Evolutionary conservation across 2,797 vertebrate genomes (phyloP), one percentile per base, ranked within the genome.

Genomic region (Onychomys torridus): DNA sequence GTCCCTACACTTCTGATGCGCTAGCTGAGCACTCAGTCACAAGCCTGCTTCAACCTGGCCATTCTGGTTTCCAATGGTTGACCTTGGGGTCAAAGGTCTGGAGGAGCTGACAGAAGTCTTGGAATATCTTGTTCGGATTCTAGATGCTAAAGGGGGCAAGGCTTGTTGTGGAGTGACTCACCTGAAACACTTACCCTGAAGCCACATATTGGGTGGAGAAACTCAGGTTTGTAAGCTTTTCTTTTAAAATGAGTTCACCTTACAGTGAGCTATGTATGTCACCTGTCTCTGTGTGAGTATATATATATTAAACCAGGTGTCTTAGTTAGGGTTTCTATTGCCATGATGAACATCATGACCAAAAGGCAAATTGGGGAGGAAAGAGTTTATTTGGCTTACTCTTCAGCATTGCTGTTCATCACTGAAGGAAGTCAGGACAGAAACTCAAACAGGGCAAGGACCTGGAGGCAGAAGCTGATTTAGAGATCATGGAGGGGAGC

Each of bases 81-180:
- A 27, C 69, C 63, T 84, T 55, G 29, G 49, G 37, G n/a, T 37
- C 85, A 83, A 34, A 85, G 79, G 61, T 52, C 61, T 67, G n/a
- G n/a, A 76, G 55, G 27, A 95, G 43, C 46, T 52, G 59, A 0
- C 2, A 0, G 34, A 32, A 34, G 25, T 21, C 75, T 46, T 49
- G 1, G 29, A 27, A 40, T 3, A 6, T 11, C 52, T 73, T 69
- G 27, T 40, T 40, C 43, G 34, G 19, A 19, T 16, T 32, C 43
- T 25, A 0, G 25, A 29, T 16, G 49, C 11, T 4, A 1, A 16
- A 13, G 87, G 57, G 37, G 37, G 2, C 27, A 9, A 7, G 3
- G 46, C 2, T 25, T 7, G n/a, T 5, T 4, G 2, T 2, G 3
- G 46, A 4, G 3, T 0, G 69, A 4, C 61, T 37, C 0, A 21